Conservation (phyloP, 2,888 invertebrate species). For the Miltochrista miniata region DNA sequence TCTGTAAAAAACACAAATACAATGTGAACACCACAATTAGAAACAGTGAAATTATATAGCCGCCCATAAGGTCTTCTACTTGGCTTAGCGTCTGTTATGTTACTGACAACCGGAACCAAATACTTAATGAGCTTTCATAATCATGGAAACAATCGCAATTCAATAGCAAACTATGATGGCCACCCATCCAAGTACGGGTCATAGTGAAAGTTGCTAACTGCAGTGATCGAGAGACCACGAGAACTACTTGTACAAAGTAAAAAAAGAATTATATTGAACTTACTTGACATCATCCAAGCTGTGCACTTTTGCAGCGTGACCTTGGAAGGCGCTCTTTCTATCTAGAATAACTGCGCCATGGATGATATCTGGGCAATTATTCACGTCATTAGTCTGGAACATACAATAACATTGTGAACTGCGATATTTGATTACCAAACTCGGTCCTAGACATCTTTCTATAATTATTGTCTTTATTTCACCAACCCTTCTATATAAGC, state of each 20-base stretch:
- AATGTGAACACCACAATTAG: background rate
- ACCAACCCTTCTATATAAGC: too few species aligned
- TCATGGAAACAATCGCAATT: too few species aligned
- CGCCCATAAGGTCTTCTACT: too few species aligned
- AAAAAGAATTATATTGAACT: background rate
- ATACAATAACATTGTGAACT: background rate
- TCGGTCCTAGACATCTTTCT: too few species aligned
- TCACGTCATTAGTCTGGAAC: conserved; percentile 62
- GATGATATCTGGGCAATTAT: conserved; percentile 76
- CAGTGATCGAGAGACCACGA: too few species aligned
- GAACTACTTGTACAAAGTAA: conserved; percentile 39
- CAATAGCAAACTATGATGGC: too few species aligned
- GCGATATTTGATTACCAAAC: background rate
- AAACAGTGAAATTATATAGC: too few species aligned
- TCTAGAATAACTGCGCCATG: conserved; percentile 89
- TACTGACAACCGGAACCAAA: too few species aligned
- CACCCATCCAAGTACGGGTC: too few species aligned
- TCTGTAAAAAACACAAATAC: conserved; percentile 57
- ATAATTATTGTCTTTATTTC: too few species aligned
- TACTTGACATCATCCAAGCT: conserved; percentile 86
- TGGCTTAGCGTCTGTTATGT: too few species aligned
- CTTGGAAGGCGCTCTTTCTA: conserved; percentile 92
- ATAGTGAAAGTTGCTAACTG: background rate
- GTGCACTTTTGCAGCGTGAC: conserved; percentile 87
- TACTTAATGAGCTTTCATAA: too few species aligned